Percentiles rank a stretch among this genome's conserved stretches.
Evolutionary conservation across 2,113 vertebrate species (phyloP).

Genomic region (Solea senegalensis): DNA sequence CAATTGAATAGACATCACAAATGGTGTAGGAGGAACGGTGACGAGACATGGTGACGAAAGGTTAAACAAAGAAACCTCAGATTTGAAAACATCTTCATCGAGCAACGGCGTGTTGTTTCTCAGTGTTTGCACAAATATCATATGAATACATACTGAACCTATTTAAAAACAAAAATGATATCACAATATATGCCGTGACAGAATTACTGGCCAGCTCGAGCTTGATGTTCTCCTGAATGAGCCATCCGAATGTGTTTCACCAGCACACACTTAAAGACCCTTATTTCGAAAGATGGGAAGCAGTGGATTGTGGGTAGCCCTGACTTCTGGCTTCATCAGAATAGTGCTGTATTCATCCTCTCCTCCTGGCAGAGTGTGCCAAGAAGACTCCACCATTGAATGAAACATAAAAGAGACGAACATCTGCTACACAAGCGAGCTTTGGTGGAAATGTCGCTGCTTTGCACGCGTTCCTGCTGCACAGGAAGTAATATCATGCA

Average conservation of each 20-base stretch:
- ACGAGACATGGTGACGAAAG: no score
- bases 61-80: no score
- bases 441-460: slow-evolving; percentile 8
- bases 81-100: no score
- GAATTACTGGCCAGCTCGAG: no score
- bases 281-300: slow-evolving; percentile 42
- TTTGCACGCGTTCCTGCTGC: slow-evolving; percentile 9
- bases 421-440: slow-evolving; percentile 41
- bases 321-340: slow-evolving; percentile 35
- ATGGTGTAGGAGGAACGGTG: no score
- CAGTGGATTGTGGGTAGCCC: slow-evolving; percentile 26
- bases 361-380: slow-evolving; percentile 27
- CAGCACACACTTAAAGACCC: slow-evolving; percentile 25
- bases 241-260: slow-evolving; percentile 42
- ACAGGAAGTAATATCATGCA: slow-evolving; percentile 24
- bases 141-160: no score
- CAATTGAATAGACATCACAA: no score
- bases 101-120: no score
- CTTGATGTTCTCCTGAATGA: slow-evolving; percentile 28
- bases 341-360: slow-evolving; percentile 22
- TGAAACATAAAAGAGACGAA: slow-evolving; percentile 41
- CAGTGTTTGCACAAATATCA: no score
- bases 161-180: no score
- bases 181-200: no score
- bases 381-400: slow-evolving; percentile 9